Conservation (phyloP, 2,888 invertebrate genomes). For the Dermolepida albohirtum region DNA sequence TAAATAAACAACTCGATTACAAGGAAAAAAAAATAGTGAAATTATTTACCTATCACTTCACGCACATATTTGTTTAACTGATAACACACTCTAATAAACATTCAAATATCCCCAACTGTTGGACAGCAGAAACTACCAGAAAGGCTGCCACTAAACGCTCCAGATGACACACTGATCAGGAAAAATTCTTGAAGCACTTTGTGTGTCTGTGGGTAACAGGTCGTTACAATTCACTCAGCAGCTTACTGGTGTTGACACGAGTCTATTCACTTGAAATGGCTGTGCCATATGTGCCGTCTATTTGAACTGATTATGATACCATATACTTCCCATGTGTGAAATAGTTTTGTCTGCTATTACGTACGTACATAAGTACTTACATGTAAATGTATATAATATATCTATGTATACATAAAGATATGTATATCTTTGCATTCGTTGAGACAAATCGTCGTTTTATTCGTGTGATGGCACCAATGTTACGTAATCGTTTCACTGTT, state of each 20-base stretch:
- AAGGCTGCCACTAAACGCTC: slow-evolving; percentile 7
- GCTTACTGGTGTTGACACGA: slow-evolving; percentile 26
- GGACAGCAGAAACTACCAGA: neutral
- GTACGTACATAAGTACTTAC: neutral
- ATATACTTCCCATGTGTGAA: slow-evolving; percentile 38
- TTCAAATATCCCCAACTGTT: slow-evolving; percentile 3
- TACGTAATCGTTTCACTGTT: slow-evolving; percentile 37
- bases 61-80: slow-evolving; percentile 25
- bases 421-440: no score
- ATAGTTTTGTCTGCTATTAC: slow-evolving; percentile 21
- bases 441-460: slow-evolving; percentile 18
- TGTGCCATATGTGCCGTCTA: slow-evolving; percentile 31
- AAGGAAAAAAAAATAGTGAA: neutral
- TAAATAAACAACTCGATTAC: neutral
- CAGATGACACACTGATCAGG: slow-evolving; percentile 19
- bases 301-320: slow-evolving; percentile 39
- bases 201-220: slow-evolving; percentile 4
- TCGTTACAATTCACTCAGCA: slow-evolving; percentile 18
- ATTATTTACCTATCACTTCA: slow-evolving; percentile 25
- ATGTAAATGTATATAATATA: no score
- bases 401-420: no score
- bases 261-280: slow-evolving; percentile 21
- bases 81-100: slow-evolving; percentile 1
- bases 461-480: slow-evolving; percentile 9
- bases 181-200: slow-evolving; percentile 3